These are phyloP conservation scores for Artemia franciscana DNA, from an alignment of 1,140 invertebrate species.

Conservation along the genomic window DNA sequence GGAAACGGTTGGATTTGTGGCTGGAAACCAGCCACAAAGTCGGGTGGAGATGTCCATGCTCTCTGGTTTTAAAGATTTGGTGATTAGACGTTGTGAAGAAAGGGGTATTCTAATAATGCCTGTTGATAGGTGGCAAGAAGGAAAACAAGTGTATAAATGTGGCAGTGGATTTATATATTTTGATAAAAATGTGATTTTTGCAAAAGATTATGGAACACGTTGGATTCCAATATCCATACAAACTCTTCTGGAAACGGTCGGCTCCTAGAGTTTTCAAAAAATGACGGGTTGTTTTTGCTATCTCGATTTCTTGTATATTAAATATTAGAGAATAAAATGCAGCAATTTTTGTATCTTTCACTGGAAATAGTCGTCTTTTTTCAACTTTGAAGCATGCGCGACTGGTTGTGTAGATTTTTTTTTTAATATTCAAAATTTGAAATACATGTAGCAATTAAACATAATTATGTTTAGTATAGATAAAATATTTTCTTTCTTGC, in stretches of 20 bases:
- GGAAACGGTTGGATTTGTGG: neutral
- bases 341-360: no score
- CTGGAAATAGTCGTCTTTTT: no score
- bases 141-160: slow-evolving; percentile 59
- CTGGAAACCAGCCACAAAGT: slow-evolving; percentile 25
- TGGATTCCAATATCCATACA: slow-evolving; percentile 45
- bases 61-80: slow-evolving; percentile 68
- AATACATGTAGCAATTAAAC: no score
- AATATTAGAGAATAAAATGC: no score
- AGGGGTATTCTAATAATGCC: slow-evolving; percentile 70
- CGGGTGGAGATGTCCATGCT: slow-evolving; percentile 29
- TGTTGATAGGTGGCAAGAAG: slow-evolving; percentile 48
- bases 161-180: slow-evolving; percentile 53
- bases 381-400: no score
- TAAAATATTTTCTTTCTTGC: no score
- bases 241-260: slow-evolving; percentile 20
- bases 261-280: no score
- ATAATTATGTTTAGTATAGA: no score
- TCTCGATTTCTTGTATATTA: no score
- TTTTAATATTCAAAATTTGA: no score
- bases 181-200: slow-evolving; percentile 36
- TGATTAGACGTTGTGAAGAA: slow-evolving; percentile 67
- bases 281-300: no score
- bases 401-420: no score
- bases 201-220: slow-evolving; percentile 30